Evolutionary conservation across 2,797 vertebrate genomes (phyloP).

Genomic region (Cichlasoma orientale): DNA sequence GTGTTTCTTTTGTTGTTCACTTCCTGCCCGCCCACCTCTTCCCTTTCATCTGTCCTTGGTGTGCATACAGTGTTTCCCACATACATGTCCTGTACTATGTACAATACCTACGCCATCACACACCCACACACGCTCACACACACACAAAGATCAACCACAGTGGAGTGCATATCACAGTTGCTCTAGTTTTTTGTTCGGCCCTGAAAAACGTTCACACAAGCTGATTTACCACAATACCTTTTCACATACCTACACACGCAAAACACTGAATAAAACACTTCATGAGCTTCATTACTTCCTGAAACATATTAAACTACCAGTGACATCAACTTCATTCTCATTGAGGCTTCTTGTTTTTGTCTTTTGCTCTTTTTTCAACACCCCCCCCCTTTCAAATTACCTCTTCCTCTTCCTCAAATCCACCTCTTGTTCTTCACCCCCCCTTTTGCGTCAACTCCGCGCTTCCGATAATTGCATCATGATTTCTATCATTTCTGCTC

Average conservation of each 20-base stretch:
- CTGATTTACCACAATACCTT: constrained; percentile 49
- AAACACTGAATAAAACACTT: constrained; percentile 34
- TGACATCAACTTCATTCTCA: constrained; percentile 7
- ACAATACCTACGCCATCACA: constrained; percentile 55
- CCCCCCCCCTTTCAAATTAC: neutral
- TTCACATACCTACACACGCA: constrained; percentile 21
- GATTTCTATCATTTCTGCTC: neutral
- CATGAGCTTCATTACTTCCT: constrained; percentile 35
- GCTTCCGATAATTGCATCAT: neutral
- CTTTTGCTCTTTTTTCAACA: neutral
- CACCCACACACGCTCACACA: constrained; percentile 3
- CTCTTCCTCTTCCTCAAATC: constrained; percentile 36
- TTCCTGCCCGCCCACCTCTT: constrained; percentile 71
- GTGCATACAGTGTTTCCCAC: constrained; percentile 74
- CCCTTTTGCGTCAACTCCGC: neutral
- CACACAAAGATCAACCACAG: constrained; percentile 42
- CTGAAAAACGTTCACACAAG: constrained; percentile 47
- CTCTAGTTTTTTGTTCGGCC: constrained; percentile 63
- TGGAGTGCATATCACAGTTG: constrained; percentile 51
- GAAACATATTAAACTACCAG: neutral
- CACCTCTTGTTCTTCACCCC: constrained; percentile 2
- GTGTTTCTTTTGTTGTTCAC: constrained; percentile 64
- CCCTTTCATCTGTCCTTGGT: constrained; percentile 69
- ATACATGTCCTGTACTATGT: constrained; percentile 64
- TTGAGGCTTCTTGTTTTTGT: neutral